These are phyloP conservation scores for Bombus cullumanus DNA, from an alignment of 1,140 invertebrate species.

Conservation along the genomic window DNA sequence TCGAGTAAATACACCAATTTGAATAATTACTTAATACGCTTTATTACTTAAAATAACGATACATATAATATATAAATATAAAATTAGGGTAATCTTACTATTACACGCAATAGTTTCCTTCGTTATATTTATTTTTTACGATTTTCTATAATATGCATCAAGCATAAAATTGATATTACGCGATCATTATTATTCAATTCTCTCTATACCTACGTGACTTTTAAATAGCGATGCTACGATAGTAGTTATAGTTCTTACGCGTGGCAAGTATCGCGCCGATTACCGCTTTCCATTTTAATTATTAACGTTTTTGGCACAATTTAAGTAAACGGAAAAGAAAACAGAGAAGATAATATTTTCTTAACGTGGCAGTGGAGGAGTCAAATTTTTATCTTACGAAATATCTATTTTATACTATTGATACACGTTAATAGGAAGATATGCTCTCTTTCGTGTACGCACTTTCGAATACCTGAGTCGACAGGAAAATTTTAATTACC, in stretches of 20 bases:
- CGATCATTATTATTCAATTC: neutral
- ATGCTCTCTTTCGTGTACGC: no score
- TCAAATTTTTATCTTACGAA: no score
- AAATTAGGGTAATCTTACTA: slow-evolving; percentile 1
- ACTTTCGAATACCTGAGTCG: no score
- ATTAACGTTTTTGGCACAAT: neutral
- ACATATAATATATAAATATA: slow-evolving; percentile 23
- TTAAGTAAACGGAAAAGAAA: neutral
- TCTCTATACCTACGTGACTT: neutral
- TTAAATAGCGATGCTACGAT: neutral
- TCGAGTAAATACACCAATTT: neutral
- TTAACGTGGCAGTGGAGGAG: no score
- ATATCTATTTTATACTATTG: no score
- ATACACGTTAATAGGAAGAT: no score
- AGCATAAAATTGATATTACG: neutral
- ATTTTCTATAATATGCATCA: slow-evolving; percentile 6
- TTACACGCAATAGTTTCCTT: neutral
- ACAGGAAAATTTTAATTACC: no score
- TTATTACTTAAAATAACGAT: slow-evolving; percentile 18
- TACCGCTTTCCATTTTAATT: no score
- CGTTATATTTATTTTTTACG: neutral
- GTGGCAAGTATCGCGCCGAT: neutral
- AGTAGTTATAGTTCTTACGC: neutral
- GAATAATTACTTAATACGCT: slow-evolving; percentile 21
- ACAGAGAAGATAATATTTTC: neutral